Percentiles rank a stretch among this genome's conserved stretches.
phyloP scores from a whole-genome alignment of 2,888 invertebrate species.

The Willowsia nigromaculata region DNA sequence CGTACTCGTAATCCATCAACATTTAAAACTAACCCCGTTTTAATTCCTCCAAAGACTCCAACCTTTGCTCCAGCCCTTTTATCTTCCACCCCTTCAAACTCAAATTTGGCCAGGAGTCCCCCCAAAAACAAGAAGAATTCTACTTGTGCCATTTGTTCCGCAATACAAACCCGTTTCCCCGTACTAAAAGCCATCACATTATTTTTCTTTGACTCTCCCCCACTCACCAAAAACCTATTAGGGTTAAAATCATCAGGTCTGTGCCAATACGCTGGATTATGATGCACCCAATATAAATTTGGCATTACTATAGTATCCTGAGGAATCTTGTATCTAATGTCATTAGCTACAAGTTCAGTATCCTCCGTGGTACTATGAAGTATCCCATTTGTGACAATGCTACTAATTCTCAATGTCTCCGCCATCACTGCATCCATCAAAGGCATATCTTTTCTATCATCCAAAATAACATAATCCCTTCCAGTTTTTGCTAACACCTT shows the following conservation, averaged over 20 bases:
- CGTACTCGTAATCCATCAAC: slow-evolving; percentile 83
- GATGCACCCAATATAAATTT: slow-evolving; percentile 83
- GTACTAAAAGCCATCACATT: slow-evolving; percentile 79
- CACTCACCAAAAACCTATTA: slow-evolving; percentile 84
- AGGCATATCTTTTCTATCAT: slow-evolving; percentile 81
- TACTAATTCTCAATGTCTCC: slow-evolving; percentile 71
- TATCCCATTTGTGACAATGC: slow-evolving; percentile 73
- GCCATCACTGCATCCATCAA: slow-evolving; percentile 55
- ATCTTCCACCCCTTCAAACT: slow-evolving; percentile 80
- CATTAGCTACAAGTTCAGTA: slow-evolving; percentile 48
- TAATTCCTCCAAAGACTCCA: slow-evolving; percentile 14
- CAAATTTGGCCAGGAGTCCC: slow-evolving; percentile 83
- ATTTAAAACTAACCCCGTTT: slow-evolving; percentile 82
- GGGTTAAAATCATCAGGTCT: slow-evolving; percentile 85
- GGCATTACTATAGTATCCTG: slow-evolving; percentile 82
- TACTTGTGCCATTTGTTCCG: slow-evolving; percentile 84
- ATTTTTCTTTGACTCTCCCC: slow-evolving; percentile 46
- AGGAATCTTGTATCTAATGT: slow-evolving; percentile 74
- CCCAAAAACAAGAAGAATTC: slow-evolving; percentile 84
- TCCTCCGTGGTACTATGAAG: slow-evolving; percentile 73
- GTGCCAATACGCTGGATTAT: slow-evolving; percentile 83
- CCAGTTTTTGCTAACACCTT: slow-evolving; percentile 81
- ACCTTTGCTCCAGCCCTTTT: not conserved
- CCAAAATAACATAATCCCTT: slow-evolving; percentile 81
- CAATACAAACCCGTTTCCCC: slow-evolving; percentile 85